phyloP scores from a whole-genome alignment of 2,113 vertebrate genomes.

The Bubo blakistoni region DNA sequence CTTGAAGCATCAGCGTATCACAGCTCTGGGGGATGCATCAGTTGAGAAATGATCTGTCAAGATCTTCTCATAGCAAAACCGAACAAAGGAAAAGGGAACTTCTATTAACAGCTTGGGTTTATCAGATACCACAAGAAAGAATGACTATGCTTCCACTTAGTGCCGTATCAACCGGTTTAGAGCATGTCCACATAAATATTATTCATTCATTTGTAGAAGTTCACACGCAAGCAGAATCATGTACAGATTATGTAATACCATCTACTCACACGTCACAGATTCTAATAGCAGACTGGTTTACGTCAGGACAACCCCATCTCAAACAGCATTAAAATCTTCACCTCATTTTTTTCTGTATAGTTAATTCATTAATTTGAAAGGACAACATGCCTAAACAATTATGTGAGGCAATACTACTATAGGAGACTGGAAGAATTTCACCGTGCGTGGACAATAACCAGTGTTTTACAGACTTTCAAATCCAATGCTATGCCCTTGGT shows the following conservation, averaged over 20 bases:
- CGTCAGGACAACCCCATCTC: not conserved
- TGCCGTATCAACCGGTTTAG: fast-evolving
- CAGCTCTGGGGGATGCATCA: not conserved
- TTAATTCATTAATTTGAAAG: not conserved
- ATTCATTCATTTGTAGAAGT: not conserved
- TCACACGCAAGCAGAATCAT: not conserved
- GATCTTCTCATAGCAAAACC: not conserved
- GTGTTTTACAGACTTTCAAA: not conserved
- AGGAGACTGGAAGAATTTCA: not conserved
- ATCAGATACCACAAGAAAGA: not conserved
- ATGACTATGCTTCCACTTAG: not conserved
- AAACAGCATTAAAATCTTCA: not conserved
- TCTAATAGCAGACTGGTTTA: not conserved
- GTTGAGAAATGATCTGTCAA: not conserved
- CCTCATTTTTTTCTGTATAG: not conserved
- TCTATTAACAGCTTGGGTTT: not conserved
- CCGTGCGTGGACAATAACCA: not conserved
- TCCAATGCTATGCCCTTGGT: not conserved
- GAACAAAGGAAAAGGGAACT: not conserved
- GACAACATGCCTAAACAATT: not conserved
- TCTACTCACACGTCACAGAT: not conserved
- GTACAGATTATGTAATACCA: not conserved
- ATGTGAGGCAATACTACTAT: not conserved
- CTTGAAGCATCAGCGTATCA: not conserved
- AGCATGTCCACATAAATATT: not conserved